Percentiles rank a stretch among this genome's conserved stretches.
Conservation (phyloP, 2,888 invertebrate genomes). For the Bruchidius siliquastri region DNA sequence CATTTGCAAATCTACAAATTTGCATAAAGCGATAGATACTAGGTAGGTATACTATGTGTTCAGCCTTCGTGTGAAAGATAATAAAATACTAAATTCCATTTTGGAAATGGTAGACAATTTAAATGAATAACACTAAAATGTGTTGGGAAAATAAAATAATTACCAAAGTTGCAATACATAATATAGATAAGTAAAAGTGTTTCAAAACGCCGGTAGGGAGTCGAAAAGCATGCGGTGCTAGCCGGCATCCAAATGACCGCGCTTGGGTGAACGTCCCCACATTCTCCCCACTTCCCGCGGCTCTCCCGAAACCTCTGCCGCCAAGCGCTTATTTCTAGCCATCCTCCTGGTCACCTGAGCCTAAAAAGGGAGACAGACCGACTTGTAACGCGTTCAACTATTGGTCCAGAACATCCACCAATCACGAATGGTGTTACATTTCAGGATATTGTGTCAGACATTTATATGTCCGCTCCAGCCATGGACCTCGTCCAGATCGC, state of each 20-base stretch:
- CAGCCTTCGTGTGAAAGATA: no score
- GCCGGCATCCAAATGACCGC: background rate
- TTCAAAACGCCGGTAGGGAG: background rate
- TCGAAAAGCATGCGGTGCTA: background rate
- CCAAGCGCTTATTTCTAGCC: slow-evolving; percentile 37
- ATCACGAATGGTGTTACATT: slow-evolving; percentile 48
- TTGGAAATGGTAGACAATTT: no score
- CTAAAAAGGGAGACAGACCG: slow-evolving; percentile 61
- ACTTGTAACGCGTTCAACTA: slow-evolving; percentile 47
- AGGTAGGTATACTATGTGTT: no score
- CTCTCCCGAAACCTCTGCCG: slow-evolving; percentile 21
- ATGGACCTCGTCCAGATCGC: slow-evolving; percentile 88
- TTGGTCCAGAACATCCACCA: slow-evolving; percentile 49
- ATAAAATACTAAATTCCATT: no score
- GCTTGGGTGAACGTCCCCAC: slow-evolving; percentile 37
- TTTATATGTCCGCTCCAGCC: slow-evolving; percentile 70
- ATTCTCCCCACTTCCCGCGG: slow-evolving; percentile 20
- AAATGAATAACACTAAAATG: no score
- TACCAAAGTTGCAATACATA: no score
- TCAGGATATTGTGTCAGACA: slow-evolving; percentile 73
- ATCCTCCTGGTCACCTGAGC: slow-evolving; percentile 48
- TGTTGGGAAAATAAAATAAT: no score
- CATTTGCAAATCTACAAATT: no score
- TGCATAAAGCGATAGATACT: no score
- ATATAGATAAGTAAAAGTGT: no score